Evolutionary conservation across 2,113 vertebrate genomes (phyloP).

Genomic region (Sigmodon hispidus): DNA sequence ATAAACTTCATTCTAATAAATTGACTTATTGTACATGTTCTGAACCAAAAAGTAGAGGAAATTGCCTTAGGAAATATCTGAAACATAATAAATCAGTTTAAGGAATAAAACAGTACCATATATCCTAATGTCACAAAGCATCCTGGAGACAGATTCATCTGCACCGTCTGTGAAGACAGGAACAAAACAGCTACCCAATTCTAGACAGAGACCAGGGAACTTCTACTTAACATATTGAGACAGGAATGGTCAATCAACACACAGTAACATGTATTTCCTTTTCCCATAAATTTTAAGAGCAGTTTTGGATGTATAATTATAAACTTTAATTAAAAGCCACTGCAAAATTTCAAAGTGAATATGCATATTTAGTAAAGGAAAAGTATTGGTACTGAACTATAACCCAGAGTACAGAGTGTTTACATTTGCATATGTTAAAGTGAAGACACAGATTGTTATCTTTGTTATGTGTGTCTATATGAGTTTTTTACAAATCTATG

Average conservation of each 20-base stretch:
- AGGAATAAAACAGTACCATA: constrained; percentile 77
- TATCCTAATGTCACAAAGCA: constrained; percentile 75
- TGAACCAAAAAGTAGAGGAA: constrained; percentile 73
- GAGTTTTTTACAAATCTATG: not conserved
- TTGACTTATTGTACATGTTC: constrained; percentile 77
- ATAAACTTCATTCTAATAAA: constrained; percentile 75
- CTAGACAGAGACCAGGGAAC: constrained; percentile 59
- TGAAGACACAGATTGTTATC: not conserved
- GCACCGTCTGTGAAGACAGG: constrained; percentile 15
- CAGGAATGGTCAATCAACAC: constrained; percentile 62
- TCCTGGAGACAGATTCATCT: constrained; percentile 78
- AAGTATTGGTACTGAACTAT: not conserved
- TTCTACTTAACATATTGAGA: constrained; percentile 68
- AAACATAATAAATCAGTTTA: constrained; percentile 83
- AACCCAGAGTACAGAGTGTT: not conserved
- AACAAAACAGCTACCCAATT: constrained; percentile 52
- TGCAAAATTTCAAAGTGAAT: constrained; percentile 44
- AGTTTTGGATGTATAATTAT: not conserved
- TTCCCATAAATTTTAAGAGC: constrained; percentile 60
- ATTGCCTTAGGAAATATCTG: constrained; percentile 82
- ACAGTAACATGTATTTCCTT: constrained; percentile 56
- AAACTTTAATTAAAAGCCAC: not conserved
- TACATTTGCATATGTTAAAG: not conserved
- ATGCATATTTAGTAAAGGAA: not conserved
- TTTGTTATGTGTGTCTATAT: not conserved